Evolutionary conservation across 2,113 vertebrate genomes (phyloP).

Genomic region (Scartelaos histophorus): DNA sequence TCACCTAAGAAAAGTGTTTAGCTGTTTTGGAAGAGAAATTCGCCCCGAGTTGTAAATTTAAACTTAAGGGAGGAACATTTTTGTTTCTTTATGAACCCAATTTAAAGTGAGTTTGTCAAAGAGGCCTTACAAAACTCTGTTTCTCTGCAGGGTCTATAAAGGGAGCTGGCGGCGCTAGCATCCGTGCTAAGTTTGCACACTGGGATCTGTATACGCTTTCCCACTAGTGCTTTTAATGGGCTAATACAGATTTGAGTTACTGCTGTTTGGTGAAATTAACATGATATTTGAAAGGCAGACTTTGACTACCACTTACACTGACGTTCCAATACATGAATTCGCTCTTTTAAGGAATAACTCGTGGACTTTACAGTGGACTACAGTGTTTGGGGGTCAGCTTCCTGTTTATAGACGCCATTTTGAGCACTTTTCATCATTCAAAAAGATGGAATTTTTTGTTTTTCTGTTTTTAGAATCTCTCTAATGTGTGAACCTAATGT

Average conservation of each 20-base stretch:
- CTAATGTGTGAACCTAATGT: no score
- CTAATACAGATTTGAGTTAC: slow-evolving; percentile 16
- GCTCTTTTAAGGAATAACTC: no score
- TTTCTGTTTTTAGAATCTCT: no score
- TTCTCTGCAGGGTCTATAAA: slow-evolving; percentile 49
- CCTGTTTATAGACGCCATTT: no score
- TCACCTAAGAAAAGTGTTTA: slow-evolving; percentile 12
- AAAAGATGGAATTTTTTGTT: no score
- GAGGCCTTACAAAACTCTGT: slow-evolving; percentile 42
- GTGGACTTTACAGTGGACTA: no score
- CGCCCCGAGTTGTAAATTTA: slow-evolving; percentile 20
- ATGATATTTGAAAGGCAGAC: not conserved
- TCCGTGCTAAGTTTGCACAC: slow-evolving; percentile 43
- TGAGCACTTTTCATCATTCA: no score
- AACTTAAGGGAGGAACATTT: slow-evolving; percentile 16
- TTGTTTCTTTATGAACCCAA: slow-evolving; percentile 40
- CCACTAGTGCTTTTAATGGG: slow-evolving; percentile 17
- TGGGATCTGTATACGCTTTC: slow-evolving; percentile 41
- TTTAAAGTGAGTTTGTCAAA: slow-evolving; percentile 34
- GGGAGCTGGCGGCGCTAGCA: slow-evolving; percentile 33
- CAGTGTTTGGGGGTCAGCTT: no score
- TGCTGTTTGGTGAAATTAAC: not conserved
- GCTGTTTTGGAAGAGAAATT: slow-evolving; percentile 26
- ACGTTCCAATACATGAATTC: not conserved
- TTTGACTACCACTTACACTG: not conserved